A percentile compares a stretch with the other conserved stretches of the same genome.
Conservation (phyloP, 2,797 vertebrate genomes). For the Myotis daubentonii region DNA sequence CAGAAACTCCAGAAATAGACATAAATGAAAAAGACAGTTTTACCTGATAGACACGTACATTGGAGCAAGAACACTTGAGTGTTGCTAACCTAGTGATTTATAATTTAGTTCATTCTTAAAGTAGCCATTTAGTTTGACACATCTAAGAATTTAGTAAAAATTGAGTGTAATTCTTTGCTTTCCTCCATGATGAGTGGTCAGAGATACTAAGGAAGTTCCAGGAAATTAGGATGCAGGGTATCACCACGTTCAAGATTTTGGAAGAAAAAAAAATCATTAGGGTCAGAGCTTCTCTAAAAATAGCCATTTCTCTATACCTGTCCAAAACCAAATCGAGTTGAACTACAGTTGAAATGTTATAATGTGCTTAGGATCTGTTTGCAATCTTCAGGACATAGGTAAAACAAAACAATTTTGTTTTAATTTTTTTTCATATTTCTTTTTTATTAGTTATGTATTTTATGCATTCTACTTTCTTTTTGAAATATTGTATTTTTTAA, state of each 20-base stretch:
- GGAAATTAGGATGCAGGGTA: neutral
- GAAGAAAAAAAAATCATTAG: neutral
- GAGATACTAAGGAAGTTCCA: neutral
- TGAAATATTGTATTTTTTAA: no score
- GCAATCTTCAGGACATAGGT: neutral
- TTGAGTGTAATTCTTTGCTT: neutral
- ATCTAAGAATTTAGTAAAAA: neutral
- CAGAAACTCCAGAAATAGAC: neutral
- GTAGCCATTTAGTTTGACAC: neutral
- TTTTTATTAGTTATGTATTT: no score
- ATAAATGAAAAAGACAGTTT: neutral
- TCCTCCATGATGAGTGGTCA: neutral
- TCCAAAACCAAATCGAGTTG: neutral
- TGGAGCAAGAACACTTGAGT: neutral
- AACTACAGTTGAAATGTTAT: neutral
- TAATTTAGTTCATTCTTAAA: neutral
- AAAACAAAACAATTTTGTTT: neutral
- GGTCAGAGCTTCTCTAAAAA: neutral
- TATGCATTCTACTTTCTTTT: no score
- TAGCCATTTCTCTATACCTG: neutral
- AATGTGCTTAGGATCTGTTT: neutral
- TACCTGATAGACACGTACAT: neutral
- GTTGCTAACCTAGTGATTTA: neutral
- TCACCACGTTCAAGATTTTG: neutral
- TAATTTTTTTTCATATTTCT: neutral